Evolutionary conservation across 1,140 invertebrate species (phyloP).

Genomic region (Drosophila santomea): DNA sequence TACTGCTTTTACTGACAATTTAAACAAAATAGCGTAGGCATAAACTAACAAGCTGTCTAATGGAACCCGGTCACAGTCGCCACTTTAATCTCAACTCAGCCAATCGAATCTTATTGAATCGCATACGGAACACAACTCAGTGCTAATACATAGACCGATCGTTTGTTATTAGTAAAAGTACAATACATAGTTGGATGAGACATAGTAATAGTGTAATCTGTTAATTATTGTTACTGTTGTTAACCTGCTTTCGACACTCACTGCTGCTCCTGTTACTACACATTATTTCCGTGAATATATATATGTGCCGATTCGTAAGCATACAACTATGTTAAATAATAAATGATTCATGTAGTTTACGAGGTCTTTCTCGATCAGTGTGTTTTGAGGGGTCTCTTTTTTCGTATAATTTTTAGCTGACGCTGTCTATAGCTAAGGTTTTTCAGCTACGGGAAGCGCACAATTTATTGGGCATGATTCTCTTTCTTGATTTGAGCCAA

Average conservation of each 20-base stretch:
- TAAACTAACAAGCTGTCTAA: conserved; percentile 53
- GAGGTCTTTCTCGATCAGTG: conserved; percentile 18
- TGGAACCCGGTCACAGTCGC: conserved; percentile 42
- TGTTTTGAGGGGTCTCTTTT: conserved; percentile 14
- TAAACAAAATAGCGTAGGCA: conserved; percentile 30
- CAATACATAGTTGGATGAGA: conserved; percentile 50
- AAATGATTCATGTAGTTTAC: conserved; percentile 57
- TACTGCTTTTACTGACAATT: conserved; percentile 41
- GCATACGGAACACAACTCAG: conserved; percentile 60
- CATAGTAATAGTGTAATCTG: conserved; percentile 58
- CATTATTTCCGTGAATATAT: conserved; percentile 63
- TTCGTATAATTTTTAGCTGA: neutral
- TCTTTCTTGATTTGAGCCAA: conserved; percentile 82
- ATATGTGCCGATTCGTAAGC: conserved; percentile 60
- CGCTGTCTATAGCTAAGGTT: conserved; percentile 23
- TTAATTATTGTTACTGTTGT: conserved; percentile 78
- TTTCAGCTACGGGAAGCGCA: conserved; percentile 27
- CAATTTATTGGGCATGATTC: conserved; percentile 70
- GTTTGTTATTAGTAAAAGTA: conserved; percentile 52
- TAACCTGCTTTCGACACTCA: conserved; percentile 59
- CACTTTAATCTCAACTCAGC: conserved; percentile 43
- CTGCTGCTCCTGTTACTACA: conserved; percentile 59
- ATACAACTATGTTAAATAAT: conserved; percentile 75
- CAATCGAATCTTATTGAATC: conserved; percentile 55
- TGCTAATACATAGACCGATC: conserved; percentile 65